Percentiles rank a stretch among this genome's conserved stretches.
phyloP scores from a whole-genome alignment of 2,113 vertebrate genomes.

The Podarcis raffonei region DNA sequence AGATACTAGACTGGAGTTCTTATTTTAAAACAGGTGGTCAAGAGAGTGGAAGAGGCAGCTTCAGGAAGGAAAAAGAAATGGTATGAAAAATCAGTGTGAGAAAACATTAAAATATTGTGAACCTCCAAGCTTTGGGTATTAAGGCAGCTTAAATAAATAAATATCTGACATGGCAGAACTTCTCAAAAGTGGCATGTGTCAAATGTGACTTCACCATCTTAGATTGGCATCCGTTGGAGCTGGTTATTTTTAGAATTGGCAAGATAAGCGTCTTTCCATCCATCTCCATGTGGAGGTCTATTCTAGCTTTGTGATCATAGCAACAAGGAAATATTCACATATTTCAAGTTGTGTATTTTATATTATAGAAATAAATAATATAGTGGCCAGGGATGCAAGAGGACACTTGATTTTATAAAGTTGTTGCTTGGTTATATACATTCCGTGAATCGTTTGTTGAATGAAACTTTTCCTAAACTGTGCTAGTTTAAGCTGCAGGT shows the following conservation, averaged over 20 bases:
- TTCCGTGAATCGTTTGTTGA: neutral
- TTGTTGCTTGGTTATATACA: neutral
- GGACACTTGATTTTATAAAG: neutral
- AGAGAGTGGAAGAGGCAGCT: neutral
- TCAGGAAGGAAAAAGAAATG: neutral
- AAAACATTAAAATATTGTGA: neutral
- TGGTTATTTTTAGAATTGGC: conserved; percentile 30
- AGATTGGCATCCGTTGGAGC: conserved; percentile 1
- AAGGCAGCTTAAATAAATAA: neutral
- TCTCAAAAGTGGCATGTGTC: neutral
- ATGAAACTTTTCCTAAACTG: neutral
- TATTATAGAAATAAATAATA: neutral
- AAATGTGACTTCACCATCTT: neutral
- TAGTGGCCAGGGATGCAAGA: neutral
- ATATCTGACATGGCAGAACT: neutral
- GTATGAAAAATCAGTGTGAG: neutral
- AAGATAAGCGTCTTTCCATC: conserved; percentile 26
- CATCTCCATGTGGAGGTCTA: neutral
- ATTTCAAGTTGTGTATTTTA: conserved; percentile 14
- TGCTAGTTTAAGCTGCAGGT: neutral
- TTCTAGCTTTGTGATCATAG: conserved; percentile 15
- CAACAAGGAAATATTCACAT: conserved; percentile 14
- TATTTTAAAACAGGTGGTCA: neutral
- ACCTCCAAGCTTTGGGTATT: neutral
- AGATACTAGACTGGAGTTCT: neutral